phyloP scores from a whole-genome alignment of 1,140 invertebrate genomes.

The Belonocnema kinseyi region DNA sequence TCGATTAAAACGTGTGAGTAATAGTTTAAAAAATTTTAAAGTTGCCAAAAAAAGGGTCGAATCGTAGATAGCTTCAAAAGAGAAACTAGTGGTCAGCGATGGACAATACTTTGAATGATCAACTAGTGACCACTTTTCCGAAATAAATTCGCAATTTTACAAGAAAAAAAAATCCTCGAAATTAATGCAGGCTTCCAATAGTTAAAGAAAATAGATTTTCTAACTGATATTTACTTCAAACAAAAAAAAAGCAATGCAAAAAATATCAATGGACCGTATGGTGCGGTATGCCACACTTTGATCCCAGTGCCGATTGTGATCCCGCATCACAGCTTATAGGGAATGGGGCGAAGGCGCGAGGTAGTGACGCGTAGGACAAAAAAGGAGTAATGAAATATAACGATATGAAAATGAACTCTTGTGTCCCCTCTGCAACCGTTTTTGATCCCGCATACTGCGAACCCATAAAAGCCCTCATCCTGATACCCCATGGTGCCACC shows the following conservation, averaged over 20 bases:
- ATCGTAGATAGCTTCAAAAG: too few species aligned
- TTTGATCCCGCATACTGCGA: conserved; percentile 46
- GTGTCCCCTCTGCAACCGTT: conserved; percentile 43
- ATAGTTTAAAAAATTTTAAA: too few species aligned
- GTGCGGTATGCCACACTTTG: conserved; percentile 10
- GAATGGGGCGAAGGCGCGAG: conserved; percentile 50
- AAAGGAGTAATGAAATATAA: conserved; percentile 65
- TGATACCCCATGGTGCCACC: conserved; percentile 49
- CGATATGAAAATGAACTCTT: conserved; percentile 64
- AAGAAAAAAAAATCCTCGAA: too few species aligned
- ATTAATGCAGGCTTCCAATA: too few species aligned
- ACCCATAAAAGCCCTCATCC: conserved; percentile 51
- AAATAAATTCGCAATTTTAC: too few species aligned
- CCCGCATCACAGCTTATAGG: conserved; percentile 32
- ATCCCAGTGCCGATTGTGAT: conserved; percentile 17
- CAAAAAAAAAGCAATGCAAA: neutral
- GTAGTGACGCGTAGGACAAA: conserved; percentile 52
- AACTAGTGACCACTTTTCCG: too few species aligned
- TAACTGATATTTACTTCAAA: neutral
- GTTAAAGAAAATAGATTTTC: neutral
- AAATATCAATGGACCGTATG: neutral
- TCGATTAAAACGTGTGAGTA: too few species aligned
- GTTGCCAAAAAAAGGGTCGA: too few species aligned
- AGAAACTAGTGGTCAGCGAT: too few species aligned
- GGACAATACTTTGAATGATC: too few species aligned